phyloP scores from a whole-genome alignment of 2,888 invertebrate species.

The Masnerella sp. region DNA sequence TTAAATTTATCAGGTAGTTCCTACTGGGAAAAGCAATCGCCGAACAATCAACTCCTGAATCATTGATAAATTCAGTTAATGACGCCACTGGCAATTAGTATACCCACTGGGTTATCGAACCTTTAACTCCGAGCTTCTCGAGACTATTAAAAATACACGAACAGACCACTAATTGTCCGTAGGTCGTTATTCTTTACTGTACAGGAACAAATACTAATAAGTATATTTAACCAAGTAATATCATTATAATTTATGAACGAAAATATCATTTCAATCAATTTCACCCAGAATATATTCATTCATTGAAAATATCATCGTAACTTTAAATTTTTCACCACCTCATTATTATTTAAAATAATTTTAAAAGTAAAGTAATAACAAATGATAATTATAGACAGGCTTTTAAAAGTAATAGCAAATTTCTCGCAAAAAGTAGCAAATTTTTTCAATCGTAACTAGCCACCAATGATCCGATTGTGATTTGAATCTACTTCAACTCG shows the following conservation, averaged over 20 bases:
- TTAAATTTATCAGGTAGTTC: too few relatives aligned
- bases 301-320: too few relatives aligned
- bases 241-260: slow-evolving; percentile 12
- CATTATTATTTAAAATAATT: background rate
- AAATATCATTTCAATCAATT: background rate
- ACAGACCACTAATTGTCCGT: slow-evolving; percentile 11
- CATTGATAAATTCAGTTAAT: slow-evolving; percentile 37
- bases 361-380: background rate
- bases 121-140: slow-evolving; percentile 26
- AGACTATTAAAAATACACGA: slow-evolving; percentile 31
- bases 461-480: too few relatives aligned
- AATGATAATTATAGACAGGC: too few relatives aligned
- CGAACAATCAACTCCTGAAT: slow-evolving; percentile 28
- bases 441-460: too few relatives aligned
- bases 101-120: slow-evolving; percentile 9
- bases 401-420: too few relatives aligned
- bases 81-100: slow-evolving; percentile 22
- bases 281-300: too few relatives aligned
- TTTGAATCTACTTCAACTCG: too few relatives aligned
- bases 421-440: too few relatives aligned
- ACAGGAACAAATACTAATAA: slow-evolving; percentile 26
- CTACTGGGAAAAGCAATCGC: slow-evolving; percentile 8
- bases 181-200: slow-evolving; percentile 25
- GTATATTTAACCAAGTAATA: slow-evolving; percentile 13
- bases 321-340: too few relatives aligned